A percentile compares a stretch with the other conserved stretches of the same genome.
Conservation (phyloP, 2,888 invertebrate genomes). For the Hecatera dysodea region DNA sequence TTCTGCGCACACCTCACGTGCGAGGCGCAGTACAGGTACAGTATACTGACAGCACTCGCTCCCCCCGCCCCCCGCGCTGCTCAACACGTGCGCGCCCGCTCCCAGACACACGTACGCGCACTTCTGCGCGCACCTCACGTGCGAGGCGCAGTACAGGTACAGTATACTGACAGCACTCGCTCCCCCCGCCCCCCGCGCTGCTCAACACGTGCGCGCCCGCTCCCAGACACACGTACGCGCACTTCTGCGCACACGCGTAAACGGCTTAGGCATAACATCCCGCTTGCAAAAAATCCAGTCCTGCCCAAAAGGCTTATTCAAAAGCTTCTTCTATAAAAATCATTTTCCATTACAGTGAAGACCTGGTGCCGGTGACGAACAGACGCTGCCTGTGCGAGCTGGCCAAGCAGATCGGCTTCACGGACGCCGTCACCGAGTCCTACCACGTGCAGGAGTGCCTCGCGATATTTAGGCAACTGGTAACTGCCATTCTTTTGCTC, state of each 20-base stretch:
- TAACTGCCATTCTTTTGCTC: conserved; percentile 81
- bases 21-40: conserved; percentile 93
- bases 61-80: conserved; percentile 91
- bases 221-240: conserved; percentile 96
- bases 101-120: conserved; percentile 97
- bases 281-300: too few species aligned
- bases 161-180: conserved; percentile 89
- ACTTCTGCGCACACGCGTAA: conserved; percentile 98
- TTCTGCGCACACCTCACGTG: conserved; percentile 99
- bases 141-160: conserved; percentile 94
- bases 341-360: conserved; percentile 92
- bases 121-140: conserved; percentile 98
- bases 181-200: conserved; percentile 97
- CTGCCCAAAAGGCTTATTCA: too few species aligned
- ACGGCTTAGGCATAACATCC: too few species aligned
- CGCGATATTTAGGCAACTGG: conserved; percentile 97
- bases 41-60: background rate
- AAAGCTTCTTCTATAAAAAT: too few species aligned
- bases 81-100: conserved; percentile 98
- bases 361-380: conserved; percentile 98
- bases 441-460: conserved; percentile 96
- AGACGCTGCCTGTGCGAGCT: conserved; percentile 97
- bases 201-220: conserved; percentile 98
- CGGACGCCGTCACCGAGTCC: conserved; percentile 95
- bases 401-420: conserved; percentile 98